Percentiles rank a stretch among this genome's conserved stretches.
These are phyloP conservation scores for Molossus molossus DNA, from an alignment of 2,797 vertebrate genomes.

Conservation along the genomic window DNA sequence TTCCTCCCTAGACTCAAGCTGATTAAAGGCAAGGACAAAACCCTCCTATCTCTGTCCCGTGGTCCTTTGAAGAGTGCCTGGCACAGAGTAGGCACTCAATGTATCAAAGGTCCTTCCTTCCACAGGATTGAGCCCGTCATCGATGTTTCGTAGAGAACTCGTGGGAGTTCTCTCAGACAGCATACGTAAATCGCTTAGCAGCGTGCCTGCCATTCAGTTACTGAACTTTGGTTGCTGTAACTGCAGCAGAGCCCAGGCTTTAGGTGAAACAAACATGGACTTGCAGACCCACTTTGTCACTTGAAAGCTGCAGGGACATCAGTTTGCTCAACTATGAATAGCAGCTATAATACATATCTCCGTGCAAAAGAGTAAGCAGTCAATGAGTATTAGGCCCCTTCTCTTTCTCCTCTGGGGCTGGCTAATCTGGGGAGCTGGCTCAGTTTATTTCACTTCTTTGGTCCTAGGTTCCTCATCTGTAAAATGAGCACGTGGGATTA, in stretches of 20 bases:
- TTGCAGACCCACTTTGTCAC: background rate
- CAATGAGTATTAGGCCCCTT: background rate
- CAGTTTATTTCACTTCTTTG: background rate
- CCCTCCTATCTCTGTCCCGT: background rate
- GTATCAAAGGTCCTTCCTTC: background rate
- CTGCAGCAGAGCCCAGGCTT: background rate
- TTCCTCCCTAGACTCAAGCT: background rate
- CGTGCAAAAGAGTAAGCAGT: background rate
- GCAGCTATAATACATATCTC: background rate
- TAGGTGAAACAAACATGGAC: background rate
- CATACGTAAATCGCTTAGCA: background rate
- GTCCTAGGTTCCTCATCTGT: background rate
- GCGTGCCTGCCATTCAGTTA: background rate
- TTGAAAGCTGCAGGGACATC: background rate
- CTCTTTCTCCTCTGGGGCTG: background rate
- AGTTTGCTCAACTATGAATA: background rate
- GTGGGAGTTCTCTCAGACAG: background rate
- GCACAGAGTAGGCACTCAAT: background rate
- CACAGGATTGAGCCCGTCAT: background rate
- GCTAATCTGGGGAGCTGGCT: background rate
- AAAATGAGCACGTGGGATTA: constrained; percentile 50
- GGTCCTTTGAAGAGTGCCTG: background rate
- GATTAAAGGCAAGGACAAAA: background rate
- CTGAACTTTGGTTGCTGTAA: background rate
- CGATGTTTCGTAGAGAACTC: background rate